Percentiles rank a stretch among this genome's conserved stretches.
Conservation (phyloP, 37 sponge, comb jelly and placozoan species). For the Aplysina aerophoba region DNA sequence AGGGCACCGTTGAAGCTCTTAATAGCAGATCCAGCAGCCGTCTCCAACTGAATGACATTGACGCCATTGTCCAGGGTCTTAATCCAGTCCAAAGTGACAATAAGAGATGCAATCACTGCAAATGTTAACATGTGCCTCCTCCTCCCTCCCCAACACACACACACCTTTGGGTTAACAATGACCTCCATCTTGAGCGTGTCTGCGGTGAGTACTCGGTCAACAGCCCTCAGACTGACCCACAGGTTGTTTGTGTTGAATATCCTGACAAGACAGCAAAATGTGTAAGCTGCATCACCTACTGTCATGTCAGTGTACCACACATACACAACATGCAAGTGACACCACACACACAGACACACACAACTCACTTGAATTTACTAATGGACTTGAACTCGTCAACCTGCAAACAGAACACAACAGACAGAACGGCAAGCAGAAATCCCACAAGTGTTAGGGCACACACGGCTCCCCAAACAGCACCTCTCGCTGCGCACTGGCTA, state of each 20-base stretch:
- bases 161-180: slow-evolving; percentile 90
- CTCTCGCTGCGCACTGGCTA: no score
- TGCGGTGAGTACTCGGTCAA: slow-evolving; percentile 61
- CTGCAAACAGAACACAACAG: slow-evolving; percentile 30
- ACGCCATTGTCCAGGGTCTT: slow-evolving; percentile 74
- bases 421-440: not conserved
- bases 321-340: no score
- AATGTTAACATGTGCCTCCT: not conserved
- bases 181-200: slow-evolving; percentile 73
- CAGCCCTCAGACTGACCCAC: slow-evolving; percentile 82
- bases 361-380: slow-evolving; percentile 81
- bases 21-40: slow-evolving; percentile 97
- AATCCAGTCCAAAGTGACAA: not conserved
- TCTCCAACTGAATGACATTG: slow-evolving; percentile 96
- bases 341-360: not conserved
- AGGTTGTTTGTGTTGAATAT: slow-evolving; percentile 98
- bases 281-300: not conserved
- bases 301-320: not conserved
- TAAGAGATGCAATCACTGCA: not conserved
- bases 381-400: slow-evolving; percentile 96
- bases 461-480: not conserved
- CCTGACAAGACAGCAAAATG: slow-evolving; percentile 16
- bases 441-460: not conserved
- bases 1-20: slow-evolving; percentile 91
- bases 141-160: no score